These are phyloP conservation scores for Copsychus sechellarum DNA, from an alignment of 2,113 vertebrate species.

Conservation along the genomic window DNA sequence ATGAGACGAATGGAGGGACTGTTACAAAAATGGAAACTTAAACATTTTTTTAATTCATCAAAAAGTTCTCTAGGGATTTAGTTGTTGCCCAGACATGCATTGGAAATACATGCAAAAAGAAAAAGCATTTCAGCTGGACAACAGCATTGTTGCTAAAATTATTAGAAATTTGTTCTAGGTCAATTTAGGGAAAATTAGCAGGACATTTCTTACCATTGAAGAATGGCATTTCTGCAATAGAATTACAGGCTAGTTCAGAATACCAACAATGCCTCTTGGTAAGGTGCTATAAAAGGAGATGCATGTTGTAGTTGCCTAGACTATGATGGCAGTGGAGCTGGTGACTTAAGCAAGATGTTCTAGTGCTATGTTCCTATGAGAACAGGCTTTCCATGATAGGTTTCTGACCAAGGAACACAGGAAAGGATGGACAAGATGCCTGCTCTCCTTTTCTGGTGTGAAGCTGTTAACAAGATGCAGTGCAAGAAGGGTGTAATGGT, in stretches of 20 bases:
- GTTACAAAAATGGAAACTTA: not conserved
- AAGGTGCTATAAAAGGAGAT: not conserved
- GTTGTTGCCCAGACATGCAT: not conserved
- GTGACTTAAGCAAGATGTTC: not conserved
- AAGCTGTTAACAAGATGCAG: not conserved
- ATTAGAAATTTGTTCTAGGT: not conserved
- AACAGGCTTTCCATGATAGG: not conserved
- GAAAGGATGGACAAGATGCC: not conserved
- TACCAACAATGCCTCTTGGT: not conserved
- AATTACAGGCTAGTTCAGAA: not conserved
- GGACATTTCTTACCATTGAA: not conserved
- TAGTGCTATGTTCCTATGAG: not conserved
- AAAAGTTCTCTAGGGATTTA: not conserved
- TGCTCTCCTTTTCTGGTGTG: not conserved
- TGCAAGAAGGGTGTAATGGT: not conserved
- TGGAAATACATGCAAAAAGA: not conserved
- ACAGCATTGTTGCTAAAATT: not conserved
- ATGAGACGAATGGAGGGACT: not conserved
- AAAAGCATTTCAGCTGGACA: not conserved
- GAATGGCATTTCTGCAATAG: not conserved
- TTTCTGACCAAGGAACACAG: not conserved
- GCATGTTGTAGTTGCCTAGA: not conserved
- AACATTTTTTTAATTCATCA: not conserved
- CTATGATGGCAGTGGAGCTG: not conserved
- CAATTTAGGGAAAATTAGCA: not conserved